phyloP scores from a whole-genome alignment of 2,113 vertebrate genomes.

The Hemibagrus wyckioides region DNA sequence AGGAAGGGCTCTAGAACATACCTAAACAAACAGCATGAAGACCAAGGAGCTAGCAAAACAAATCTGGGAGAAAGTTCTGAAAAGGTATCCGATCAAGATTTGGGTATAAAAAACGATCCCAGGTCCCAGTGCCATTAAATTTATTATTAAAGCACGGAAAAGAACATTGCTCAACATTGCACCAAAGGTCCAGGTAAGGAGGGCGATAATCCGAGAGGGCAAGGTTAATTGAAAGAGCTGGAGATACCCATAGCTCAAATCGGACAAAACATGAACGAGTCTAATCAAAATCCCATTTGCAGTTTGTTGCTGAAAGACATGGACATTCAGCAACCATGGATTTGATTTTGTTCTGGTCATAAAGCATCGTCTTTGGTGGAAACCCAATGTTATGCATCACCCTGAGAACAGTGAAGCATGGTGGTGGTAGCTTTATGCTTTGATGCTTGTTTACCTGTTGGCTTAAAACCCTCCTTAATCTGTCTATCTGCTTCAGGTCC shows the following conservation, averaged over 20 bases:
- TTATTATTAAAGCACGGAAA: neutral
- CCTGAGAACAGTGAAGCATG: neutral
- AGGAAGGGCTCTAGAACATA: neutral
- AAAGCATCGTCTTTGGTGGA: neutral
- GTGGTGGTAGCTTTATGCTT: neutral
- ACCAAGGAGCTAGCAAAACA: neutral
- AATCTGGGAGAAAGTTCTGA: neutral
- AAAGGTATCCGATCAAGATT: neutral
- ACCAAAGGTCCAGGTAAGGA: neutral
- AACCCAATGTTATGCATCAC: neutral
- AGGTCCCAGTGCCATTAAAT: neutral
- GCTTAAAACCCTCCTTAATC: neutral
- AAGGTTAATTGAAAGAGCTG: neutral
- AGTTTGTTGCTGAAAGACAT: neutral
- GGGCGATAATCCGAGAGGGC: neutral
- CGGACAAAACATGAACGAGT: neutral
- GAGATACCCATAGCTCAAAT: neutral
- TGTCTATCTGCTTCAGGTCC: neutral
- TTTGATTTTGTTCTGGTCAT: neutral
- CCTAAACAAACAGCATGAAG: neutral
- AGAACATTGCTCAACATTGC: too few species aligned
- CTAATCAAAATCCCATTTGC: neutral
- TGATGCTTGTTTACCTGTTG: neutral
- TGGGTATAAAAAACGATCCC: neutral
- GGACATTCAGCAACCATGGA: too few species aligned